Evolutionary conservation across 2,113 vertebrate species (phyloP), one percentile per base, ranked within the genome.

Genomic region (Vimba vimba): DNA sequence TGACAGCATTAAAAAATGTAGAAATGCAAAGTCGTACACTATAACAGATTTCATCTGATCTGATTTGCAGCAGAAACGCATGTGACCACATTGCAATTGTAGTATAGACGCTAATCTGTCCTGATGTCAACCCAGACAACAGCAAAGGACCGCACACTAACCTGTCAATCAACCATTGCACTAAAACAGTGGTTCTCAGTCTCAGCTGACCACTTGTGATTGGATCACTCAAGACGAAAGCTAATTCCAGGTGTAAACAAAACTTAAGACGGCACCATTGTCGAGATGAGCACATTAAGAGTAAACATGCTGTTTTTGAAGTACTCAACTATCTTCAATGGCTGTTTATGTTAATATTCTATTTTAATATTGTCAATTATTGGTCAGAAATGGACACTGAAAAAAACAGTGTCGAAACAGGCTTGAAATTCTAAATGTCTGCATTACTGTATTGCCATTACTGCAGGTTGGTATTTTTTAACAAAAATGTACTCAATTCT

Each of bases 171-270:
- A 52, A 15, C n/a, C 45, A 30, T 27, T 76, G 43, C 12, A 76
- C 12, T 76, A 17, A 43, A 73, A 73, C n/a, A 50, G n/a, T 25
- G 39, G 71, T 71, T 73, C 43, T 73, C 30, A 73, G 36, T 73
- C 36, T 69, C 66, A 69, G 66, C 66, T 73, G 69, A 73, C 21
- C 69, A 43, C 69, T 73, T 73, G 39, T 73, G 39, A 73, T 11
- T 39, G 11, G 21, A n/a, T 73, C 21, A 43, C 4, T 43, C 2
- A 12, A 45, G 21, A 73, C 0, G 2, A 10, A 73, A 45, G 60
- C 4, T 25, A 64, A 73, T 73, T 13, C 36, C 10, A 43, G 21
- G 33, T 23, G 3, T 43, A 30, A 30, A 30, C 27, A 30, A 30
- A 30, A 30, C 27, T 30, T 30, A 43, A 43, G 8, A 69, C 27